These are phyloP conservation scores for Rhinoderma darwinii DNA, from an alignment of 2,113 vertebrate genomes.

Conservation along the genomic window DNA sequence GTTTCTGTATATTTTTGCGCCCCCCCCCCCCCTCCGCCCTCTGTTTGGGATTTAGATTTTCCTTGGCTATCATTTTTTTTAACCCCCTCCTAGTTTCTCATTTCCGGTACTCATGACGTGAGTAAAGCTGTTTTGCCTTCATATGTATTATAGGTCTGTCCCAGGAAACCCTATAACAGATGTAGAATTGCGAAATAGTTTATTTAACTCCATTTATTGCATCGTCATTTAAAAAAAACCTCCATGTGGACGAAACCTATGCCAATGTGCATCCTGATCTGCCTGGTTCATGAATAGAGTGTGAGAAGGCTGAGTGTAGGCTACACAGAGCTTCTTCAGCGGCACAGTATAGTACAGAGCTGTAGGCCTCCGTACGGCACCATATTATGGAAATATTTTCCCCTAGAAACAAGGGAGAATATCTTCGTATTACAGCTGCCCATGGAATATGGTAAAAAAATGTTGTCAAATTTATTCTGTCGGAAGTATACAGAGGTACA, in stretches of 20 bases:
- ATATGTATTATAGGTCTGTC: not conserved
- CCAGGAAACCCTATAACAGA: not conserved
- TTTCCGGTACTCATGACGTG: not conserved
- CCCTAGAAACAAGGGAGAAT: no score
- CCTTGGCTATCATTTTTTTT: slow-evolving; percentile 64
- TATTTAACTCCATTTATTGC: not conserved
- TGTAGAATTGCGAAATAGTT: not conserved
- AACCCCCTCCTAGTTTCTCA: slow-evolving; percentile 36
- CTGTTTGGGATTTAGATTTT: slow-evolving; percentile 63
- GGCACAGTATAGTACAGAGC: no score
- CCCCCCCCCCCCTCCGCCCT: slow-evolving; percentile 49
- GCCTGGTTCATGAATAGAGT: not conserved
- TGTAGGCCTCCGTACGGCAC: no score
- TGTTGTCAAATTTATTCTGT: no score
- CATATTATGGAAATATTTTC: no score
- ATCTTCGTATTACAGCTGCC: no score
- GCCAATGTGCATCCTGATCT: not conserved
- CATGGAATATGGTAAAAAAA: no score
- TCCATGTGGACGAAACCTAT: no score
- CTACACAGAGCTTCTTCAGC: no score
- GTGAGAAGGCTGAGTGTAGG: no score
- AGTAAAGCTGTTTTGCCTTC: not conserved
- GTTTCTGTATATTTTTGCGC: slow-evolving; percentile 66
- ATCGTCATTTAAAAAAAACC: no score
- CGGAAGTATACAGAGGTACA: no score